Evolutionary conservation across 2,888 invertebrate genomes (phyloP).

Genomic region (Linnaemya vulpina): DNA sequence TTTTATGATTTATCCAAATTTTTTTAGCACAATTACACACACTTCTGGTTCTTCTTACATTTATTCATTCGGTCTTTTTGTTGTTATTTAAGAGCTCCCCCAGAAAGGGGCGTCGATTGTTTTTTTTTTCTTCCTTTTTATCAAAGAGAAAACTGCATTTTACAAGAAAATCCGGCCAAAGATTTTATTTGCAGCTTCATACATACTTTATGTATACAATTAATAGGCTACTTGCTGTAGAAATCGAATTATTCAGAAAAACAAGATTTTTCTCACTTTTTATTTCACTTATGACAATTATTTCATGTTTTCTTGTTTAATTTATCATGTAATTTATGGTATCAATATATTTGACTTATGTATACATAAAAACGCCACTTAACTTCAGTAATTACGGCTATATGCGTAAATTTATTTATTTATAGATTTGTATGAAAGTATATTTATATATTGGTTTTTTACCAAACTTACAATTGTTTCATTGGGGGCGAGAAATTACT

Average conservation of each 20-base stretch:
- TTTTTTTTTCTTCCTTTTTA: conserved; percentile 29
- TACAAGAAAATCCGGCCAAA: conserved; percentile 40
- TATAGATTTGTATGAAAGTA: background rate
- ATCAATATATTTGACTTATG: background rate
- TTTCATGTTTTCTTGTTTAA: conserved; percentile 24
- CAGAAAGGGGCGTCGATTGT: conserved; percentile 65
- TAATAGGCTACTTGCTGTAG: background rate
- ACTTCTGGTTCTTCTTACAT: conserved; percentile 20
- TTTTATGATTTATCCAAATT: conserved; percentile 17
- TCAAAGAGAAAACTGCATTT: conserved; percentile 24
- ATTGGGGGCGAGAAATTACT: conserved; percentile 33
- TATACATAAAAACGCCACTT: background rate
- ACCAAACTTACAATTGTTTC: conserved; percentile 38
- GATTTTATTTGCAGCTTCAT: conserved; percentile 24
- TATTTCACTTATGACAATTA: conserved; percentile 35
- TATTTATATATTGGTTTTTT: conserved; percentile 8
- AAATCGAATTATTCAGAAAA: conserved; percentile 21
- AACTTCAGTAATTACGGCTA: background rate
- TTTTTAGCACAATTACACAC: conserved; percentile 39
- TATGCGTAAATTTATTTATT: background rate
- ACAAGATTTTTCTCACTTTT: conserved; percentile 40
- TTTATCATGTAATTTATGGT: conserved; percentile 6
- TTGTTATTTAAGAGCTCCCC: conserved; percentile 56
- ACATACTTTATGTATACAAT: background rate
- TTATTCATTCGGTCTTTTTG: conserved; percentile 23